phyloP scores from a whole-genome alignment of 2,888 invertebrate species.

The Lithosia quadra region DNA sequence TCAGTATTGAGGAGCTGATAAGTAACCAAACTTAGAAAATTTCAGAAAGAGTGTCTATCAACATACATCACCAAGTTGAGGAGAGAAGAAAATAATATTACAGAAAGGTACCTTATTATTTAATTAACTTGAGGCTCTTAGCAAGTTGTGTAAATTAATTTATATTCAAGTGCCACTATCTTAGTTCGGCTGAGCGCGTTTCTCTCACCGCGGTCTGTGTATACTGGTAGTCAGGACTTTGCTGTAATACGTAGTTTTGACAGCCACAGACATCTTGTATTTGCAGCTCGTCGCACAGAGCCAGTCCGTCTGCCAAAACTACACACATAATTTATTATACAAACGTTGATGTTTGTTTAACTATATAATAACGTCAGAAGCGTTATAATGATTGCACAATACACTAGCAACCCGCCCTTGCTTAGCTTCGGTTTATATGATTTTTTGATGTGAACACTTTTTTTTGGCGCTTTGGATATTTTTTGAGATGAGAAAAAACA shows the following conservation, averaged over 20 bases:
- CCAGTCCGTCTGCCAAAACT: constrained; percentile 40
- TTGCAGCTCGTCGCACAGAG: constrained; percentile 17
- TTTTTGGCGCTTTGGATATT: too few relatives aligned
- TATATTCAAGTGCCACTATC: constrained; percentile 32
- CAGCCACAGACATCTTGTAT: constrained; percentile 23
- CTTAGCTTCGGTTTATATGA: too few relatives aligned
- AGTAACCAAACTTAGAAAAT: too few relatives aligned
- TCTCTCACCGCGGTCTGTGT: constrained; percentile 20
- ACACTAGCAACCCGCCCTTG: too few relatives aligned
- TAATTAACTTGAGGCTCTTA: constrained; percentile 30
- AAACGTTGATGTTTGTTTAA: constrained; percentile 48
- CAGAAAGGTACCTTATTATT: not conserved
- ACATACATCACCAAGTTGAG: not conserved
- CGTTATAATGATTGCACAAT: constrained; percentile 39
- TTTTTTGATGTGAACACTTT: too few relatives aligned
- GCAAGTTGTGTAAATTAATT: constrained; percentile 12
- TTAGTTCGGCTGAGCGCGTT: constrained; percentile 28
- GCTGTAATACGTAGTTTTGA: constrained; percentile 31
- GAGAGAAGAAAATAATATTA: not conserved
- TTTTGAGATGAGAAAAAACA: too few relatives aligned
- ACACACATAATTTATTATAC: constrained; percentile 42
- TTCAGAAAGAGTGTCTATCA: not conserved
- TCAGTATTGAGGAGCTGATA: too few relatives aligned
- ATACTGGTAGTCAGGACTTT: constrained; percentile 30
- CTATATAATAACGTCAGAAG: constrained; percentile 42